phyloP scores from a whole-genome alignment of 2,797 vertebrate genomes.

The Scolopax rusticola region DNA sequence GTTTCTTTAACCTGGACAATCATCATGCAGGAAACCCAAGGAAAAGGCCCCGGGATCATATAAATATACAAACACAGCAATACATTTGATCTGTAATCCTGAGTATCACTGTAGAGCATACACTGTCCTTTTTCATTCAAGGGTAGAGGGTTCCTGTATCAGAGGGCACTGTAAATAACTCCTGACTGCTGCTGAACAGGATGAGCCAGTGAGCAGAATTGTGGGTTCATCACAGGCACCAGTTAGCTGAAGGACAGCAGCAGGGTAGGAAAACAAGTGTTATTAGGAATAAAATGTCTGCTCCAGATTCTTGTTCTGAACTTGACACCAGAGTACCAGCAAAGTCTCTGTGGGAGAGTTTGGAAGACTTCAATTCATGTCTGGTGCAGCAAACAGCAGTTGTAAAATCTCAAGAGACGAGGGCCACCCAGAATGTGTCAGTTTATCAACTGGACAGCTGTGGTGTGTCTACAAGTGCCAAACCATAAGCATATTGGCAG shows the following conservation, averaged over 20 bases:
- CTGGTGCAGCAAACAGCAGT: slow-evolving; percentile 60
- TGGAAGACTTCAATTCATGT: slow-evolving; percentile 52
- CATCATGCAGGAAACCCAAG: neutral
- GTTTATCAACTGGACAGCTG: slow-evolving; percentile 74
- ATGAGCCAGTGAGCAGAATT: neutral
- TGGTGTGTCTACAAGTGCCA: slow-evolving; percentile 64
- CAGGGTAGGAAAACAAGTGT: slow-evolving; percentile 30
- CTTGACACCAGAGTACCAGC: slow-evolving; percentile 55
- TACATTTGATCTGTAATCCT: neutral
- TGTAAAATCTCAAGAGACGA: slow-evolving; percentile 68
- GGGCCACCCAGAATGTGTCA: slow-evolving; percentile 70
- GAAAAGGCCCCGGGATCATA: neutral
- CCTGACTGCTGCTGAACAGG: neutral
- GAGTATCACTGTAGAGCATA: neutral
- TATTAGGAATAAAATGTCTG: slow-evolving; percentile 34
- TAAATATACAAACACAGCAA: neutral
- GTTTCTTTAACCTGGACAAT: neutral
- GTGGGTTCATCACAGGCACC: neutral
- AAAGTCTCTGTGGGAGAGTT: slow-evolving; percentile 68
- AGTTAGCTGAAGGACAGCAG: neutral
- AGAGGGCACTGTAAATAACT: neutral
- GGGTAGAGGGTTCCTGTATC: neutral
- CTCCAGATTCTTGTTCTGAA: slow-evolving; percentile 32
- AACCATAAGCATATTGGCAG: slow-evolving; percentile 72
- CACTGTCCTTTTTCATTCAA: neutral